These are phyloP conservation scores for Aromia moschata DNA, from an alignment of 2,888 invertebrate species.

Conservation along the genomic window DNA sequence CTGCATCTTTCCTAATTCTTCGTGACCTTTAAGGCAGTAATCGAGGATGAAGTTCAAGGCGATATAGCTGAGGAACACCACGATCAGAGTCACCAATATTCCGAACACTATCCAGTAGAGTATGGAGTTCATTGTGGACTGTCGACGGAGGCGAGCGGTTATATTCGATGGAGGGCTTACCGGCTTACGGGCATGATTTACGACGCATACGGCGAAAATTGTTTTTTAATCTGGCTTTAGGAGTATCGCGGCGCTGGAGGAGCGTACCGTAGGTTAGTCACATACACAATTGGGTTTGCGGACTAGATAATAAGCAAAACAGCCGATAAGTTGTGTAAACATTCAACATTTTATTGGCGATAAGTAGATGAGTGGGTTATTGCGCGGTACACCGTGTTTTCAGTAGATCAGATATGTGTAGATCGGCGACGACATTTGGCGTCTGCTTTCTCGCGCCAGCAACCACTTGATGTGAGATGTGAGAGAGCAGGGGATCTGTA, in stretches of 20 bases:
- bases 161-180: background rate
- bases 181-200: constrained; percentile 13
- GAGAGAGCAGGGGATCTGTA: no score
- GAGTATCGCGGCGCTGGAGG: background rate
- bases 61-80: constrained; percentile 35
- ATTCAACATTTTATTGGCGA: no score
- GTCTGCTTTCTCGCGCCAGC: no score
- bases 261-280: constrained; percentile 3
- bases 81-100: constrained; percentile 33
- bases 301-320: background rate
- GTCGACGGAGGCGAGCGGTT: background rate
- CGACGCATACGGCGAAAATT: background rate
- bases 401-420: no score
- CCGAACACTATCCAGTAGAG: constrained; percentile 40
- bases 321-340: background rate
- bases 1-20: background rate
- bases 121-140: constrained; percentile 39
- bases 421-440: no score
- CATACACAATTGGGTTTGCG: background rate
- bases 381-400: no score
- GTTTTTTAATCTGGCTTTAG: constrained; percentile 14
- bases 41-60: constrained; percentile 31
- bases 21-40: constrained; percentile 9
- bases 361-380: no score
- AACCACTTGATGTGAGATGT: no score